These are phyloP conservation scores for Schlechtendalia chinensis DNA, from an alignment of 1,140 invertebrate species.

Conservation along the genomic window DNA sequence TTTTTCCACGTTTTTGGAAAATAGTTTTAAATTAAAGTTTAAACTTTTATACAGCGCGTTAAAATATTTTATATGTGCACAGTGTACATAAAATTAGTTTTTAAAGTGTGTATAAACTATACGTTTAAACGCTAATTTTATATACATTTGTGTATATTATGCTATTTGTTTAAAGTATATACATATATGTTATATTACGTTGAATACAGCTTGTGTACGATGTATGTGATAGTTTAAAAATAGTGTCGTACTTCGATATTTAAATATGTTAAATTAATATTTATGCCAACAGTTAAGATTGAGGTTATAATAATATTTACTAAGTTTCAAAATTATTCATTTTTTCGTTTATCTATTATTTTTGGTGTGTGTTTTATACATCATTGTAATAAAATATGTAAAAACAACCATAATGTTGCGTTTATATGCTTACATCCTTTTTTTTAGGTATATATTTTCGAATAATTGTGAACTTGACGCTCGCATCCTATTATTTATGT, in stretches of 20 bases:
- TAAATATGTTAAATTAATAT: no score
- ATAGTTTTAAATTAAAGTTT: background rate
- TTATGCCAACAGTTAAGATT: no score
- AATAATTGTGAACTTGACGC: constrained; percentile 18
- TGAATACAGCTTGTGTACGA: background rate
- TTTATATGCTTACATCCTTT: background rate
- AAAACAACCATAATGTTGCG: no score
- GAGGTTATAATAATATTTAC: background rate
- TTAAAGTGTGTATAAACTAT: no score
- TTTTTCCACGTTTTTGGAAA: background rate
- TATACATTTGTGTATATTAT: background rate
- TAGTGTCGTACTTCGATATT: background rate
- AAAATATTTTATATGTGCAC: background rate
- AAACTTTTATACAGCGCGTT: background rate
- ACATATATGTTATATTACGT: no score
- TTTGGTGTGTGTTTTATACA: background rate
- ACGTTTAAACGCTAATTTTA: background rate
- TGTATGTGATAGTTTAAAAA: background rate
- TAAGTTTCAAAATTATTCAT: no score
- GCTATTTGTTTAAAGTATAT: background rate
- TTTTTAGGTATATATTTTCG: constrained; percentile 31
- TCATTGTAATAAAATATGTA: no score
- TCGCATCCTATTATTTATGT: constrained; percentile 30
- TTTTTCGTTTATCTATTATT: background rate
- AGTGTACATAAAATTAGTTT: no score